A percentile compares a stretch with the other conserved stretches of the same genome.
These are phyloP conservation scores for Pseudorhombus dupliciocellatus DNA, from an alignment of 2,113 vertebrate genomes.

Conservation along the genomic window DNA sequence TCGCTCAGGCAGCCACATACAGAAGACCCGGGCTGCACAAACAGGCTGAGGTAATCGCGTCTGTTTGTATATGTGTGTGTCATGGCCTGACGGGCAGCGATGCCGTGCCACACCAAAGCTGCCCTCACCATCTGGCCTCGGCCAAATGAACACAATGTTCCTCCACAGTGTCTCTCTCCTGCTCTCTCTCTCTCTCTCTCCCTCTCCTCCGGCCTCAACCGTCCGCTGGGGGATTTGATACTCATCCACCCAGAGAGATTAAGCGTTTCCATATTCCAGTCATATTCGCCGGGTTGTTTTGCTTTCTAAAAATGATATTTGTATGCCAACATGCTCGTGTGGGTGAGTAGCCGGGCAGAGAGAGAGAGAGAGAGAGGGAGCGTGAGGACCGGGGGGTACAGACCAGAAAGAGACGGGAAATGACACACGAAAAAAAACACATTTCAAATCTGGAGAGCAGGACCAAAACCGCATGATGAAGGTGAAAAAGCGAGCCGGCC, in stretches of 20 bases:
- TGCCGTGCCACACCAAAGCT: constrained; percentile 73
- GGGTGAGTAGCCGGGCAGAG: constrained; percentile 21
- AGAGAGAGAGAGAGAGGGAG: constrained; percentile 1
- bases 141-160: constrained; percentile 75
- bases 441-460: constrained; percentile 22
- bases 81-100: constrained; percentile 62
- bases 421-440: constrained; percentile 21
- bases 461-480: constrained; percentile 32
- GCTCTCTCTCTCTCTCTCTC: constrained; percentile 29
- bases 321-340: constrained; percentile 61
- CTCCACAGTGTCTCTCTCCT: constrained; percentile 31
- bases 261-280: constrained; percentile 72
- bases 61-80: constrained; percentile 45
- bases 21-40: constrained; percentile 59
- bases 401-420: constrained; percentile 21
- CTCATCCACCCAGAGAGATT: constrained; percentile 74
- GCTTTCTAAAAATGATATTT: constrained; percentile 73
- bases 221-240: constrained; percentile 66
- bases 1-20: constrained; percentile 51
- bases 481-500: constrained; percentile 34
- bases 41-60: constrained; percentile 67
- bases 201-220: constrained; percentile 37
- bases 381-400: not conserved
- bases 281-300: constrained; percentile 73
- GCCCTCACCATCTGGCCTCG: constrained; percentile 79